Conservation (phyloP, 1,140 invertebrate species). For the Drosophila pachea region DNA sequence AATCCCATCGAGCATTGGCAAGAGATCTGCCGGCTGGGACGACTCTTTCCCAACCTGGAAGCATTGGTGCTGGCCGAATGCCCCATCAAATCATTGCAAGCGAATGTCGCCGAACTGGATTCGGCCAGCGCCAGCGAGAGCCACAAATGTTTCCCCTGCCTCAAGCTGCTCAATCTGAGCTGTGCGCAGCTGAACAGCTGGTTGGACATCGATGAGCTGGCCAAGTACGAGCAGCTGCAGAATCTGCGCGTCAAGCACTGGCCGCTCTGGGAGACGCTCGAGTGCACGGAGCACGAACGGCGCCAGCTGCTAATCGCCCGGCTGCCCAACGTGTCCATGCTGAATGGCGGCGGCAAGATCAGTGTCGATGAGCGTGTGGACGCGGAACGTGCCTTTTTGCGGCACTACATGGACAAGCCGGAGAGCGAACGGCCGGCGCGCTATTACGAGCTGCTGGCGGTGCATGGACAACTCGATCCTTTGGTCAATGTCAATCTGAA, state of each 20-base stretch:
- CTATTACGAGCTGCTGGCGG: slow-evolving; percentile 88
- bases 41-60: slow-evolving; percentile 90
- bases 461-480: slow-evolving; percentile 92
- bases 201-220: slow-evolving; percentile 92
- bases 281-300: slow-evolving; percentile 92
- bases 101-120: slow-evolving; percentile 20
- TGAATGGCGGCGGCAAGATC: slow-evolving; percentile 94
- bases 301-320: slow-evolving; percentile 91
- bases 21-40: slow-evolving; percentile 90
- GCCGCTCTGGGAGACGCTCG: slow-evolving; percentile 85
- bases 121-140: slow-evolving; percentile 68
- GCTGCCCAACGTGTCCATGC: slow-evolving; percentile 88
- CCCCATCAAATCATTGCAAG: slow-evolving; percentile 79
- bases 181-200: slow-evolving; percentile 89
- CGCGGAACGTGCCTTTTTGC: slow-evolving; percentile 94
- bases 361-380: slow-evolving; percentile 91
- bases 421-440: slow-evolving; percentile 88
- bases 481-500: slow-evolving; percentile 91
- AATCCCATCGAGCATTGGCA: slow-evolving; percentile 90
- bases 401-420: slow-evolving; percentile 93
- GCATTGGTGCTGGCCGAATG: slow-evolving; percentile 92
- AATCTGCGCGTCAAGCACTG: slow-evolving; percentile 89
- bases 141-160: slow-evolving; percentile 81
- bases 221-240: slow-evolving; percentile 88
- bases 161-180: slow-evolving; percentile 89